Evolutionary conservation across 2,797 vertebrate genomes (phyloP).

Genomic region (Microctenopoma lineatum): DNA sequence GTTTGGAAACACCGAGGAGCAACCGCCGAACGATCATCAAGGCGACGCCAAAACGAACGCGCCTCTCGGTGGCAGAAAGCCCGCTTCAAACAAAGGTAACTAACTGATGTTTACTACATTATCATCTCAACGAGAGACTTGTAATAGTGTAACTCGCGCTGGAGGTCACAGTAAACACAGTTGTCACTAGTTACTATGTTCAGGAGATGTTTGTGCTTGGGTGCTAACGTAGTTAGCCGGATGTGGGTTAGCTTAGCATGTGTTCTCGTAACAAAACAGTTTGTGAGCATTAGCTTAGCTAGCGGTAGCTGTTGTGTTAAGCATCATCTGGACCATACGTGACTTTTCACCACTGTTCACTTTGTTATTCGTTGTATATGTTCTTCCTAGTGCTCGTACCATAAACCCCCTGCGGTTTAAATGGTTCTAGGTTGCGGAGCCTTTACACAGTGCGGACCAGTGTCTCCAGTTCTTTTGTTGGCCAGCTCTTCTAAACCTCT

Average conservation of each 20-base stretch:
- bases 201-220: not conserved
- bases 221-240: constrained; percentile 8
- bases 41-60: constrained; percentile 37
- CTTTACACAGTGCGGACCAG: too few species aligned
- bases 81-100: constrained; percentile 40
- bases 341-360: too few species aligned
- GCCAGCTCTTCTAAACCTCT: too few species aligned
- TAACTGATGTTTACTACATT: not conserved
- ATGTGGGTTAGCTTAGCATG: constrained; percentile 12
- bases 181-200: rapidly evolving
- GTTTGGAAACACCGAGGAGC: constrained; percentile 46
- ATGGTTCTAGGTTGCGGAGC: too few species aligned
- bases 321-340: too few species aligned
- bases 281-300: constrained; percentile 11
- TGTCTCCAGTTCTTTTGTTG: too few species aligned
- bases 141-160: not conserved
- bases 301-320: not conserved
- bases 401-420: too few species aligned
- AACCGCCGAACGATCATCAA: constrained; percentile 34
- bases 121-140: rapidly evolving
- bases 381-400: too few species aligned
- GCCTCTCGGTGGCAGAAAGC: constrained; percentile 18
- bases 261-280: constrained; percentile 11
- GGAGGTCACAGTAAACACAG: rapidly evolving
- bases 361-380: too few species aligned